These are phyloP conservation scores for Acleris cristana DNA, from an alignment of 2,888 invertebrate genomes.

Conservation along the genomic window DNA sequence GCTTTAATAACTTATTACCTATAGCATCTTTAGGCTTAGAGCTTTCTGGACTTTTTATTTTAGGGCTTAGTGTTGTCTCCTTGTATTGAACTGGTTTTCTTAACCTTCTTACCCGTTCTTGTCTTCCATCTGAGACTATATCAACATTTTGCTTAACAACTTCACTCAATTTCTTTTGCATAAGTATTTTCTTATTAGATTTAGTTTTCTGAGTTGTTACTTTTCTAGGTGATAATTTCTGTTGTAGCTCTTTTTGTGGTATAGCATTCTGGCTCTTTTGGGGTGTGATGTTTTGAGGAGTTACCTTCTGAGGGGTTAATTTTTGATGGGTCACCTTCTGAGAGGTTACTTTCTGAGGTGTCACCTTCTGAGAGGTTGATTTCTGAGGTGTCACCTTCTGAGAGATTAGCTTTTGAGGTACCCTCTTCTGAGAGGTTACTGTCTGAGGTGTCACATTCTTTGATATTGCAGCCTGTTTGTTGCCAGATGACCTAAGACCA, in stretches of 20 bases:
- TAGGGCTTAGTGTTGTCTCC: slow-evolving; percentile 30
- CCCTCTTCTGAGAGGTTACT: background rate
- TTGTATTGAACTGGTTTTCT: slow-evolving; percentile 36
- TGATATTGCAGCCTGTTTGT: background rate
- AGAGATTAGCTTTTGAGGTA: background rate
- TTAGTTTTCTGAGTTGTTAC: slow-evolving; percentile 14
- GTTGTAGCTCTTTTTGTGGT: background rate
- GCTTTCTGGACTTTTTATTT: slow-evolving; percentile 10
- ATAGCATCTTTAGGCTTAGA: slow-evolving; percentile 36
- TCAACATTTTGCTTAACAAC: slow-evolving; percentile 51
- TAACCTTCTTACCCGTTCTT: slow-evolving; percentile 25
- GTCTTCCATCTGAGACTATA: slow-evolving; percentile 59
- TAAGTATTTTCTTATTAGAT: slow-evolving; percentile 21
- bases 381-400: background rate
- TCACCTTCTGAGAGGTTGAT: background rate
- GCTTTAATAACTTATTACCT: slow-evolving; percentile 46
- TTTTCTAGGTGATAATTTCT: slow-evolving; percentile 6
- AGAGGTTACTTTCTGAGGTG: background rate
- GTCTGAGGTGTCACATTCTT: slow-evolving; percentile 4
- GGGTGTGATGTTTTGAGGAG: slow-evolving; percentile 19
- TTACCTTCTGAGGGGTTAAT: slow-evolving; percentile 7
- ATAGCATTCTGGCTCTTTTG: slow-evolving; percentile 14
- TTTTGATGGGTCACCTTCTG: slow-evolving; percentile 1
- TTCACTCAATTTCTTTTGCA: slow-evolving; percentile 40
- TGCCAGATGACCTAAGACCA: background rate